A percentile compares a stretch with the other conserved stretches of the same genome.
Conservation (phyloP, 2,888 invertebrate species). For the Lingula anatina region DNA sequence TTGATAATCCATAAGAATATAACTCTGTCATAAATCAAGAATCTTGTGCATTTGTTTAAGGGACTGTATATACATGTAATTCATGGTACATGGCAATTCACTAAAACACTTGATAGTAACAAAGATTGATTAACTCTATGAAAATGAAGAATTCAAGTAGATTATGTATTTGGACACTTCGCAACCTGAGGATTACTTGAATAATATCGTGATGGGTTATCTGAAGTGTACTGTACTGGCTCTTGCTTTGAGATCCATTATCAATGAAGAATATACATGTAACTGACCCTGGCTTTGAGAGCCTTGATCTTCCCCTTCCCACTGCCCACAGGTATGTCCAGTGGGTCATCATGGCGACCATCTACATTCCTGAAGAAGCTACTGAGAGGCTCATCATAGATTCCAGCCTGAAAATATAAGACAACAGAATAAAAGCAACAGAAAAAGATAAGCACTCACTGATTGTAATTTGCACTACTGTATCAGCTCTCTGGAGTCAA, state of each 20-base stretch:
- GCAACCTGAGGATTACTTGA: too few relatives aligned
- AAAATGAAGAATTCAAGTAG: too few relatives aligned
- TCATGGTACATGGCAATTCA: too few relatives aligned
- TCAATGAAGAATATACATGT: constrained; percentile 9
- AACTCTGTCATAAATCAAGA: too few relatives aligned
- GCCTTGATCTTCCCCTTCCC: constrained; percentile 41
- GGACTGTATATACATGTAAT: too few relatives aligned
- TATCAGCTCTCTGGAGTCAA: too few relatives aligned
- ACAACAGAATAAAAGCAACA: background rate
- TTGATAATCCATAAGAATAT: too few relatives aligned
- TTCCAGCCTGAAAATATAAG: constrained; percentile 32
- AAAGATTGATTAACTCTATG: background rate
- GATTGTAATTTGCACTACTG: too few relatives aligned
- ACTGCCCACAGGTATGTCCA: constrained; percentile 39
- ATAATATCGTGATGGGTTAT: too few relatives aligned
- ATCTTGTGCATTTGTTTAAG: too few relatives aligned
- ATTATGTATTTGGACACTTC: background rate
- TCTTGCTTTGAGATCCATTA: constrained; percentile 49
- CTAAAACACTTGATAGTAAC: background rate
- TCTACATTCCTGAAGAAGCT: constrained; percentile 53
- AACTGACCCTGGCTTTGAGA: constrained; percentile 50
- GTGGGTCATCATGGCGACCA: constrained; percentile 38
- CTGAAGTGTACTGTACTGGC: too few relatives aligned
- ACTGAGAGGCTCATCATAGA: constrained; percentile 49
- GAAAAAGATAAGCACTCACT: too few relatives aligned